Evolutionary conservation across 2,888 invertebrate genomes (phyloP).

Genomic region (Agrotis exclamationis): DNA sequence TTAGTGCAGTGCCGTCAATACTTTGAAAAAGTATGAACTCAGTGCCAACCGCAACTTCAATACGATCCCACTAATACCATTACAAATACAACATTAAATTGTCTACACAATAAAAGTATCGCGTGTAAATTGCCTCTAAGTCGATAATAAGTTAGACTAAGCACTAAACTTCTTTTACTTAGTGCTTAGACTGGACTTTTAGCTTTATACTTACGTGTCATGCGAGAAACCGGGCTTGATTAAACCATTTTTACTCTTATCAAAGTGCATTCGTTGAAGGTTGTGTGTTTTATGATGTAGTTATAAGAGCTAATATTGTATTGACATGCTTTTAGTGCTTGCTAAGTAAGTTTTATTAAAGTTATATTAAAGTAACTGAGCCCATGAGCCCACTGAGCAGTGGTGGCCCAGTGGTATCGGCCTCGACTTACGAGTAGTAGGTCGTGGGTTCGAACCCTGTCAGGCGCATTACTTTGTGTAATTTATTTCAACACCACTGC

Average conservation of each 20-base stretch:
- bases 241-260: slow-evolving; percentile 55
- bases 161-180: slow-evolving; percentile 46
- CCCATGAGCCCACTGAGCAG: too few species aligned
- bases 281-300: slow-evolving; percentile 13
- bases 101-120: slow-evolving; percentile 31
- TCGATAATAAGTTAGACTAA: slow-evolving; percentile 46
- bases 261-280: slow-evolving; percentile 47
- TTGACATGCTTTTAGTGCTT: slow-evolving; percentile 34
- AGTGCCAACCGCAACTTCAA: background rate
- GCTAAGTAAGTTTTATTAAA: background rate
- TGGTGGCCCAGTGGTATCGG: too few species aligned
- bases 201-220: slow-evolving; percentile 42
- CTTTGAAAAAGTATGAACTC: too few species aligned
- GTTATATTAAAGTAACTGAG: background rate
- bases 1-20: too few species aligned
- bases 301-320: slow-evolving; percentile 18
- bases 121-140: slow-evolving; percentile 48
- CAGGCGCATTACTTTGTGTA: too few species aligned
- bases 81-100: background rate
- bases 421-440: too few species aligned
- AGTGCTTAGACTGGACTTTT: slow-evolving; percentile 35
- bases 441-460: too few species aligned
- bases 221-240: slow-evolving; percentile 48
- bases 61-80: slow-evolving; percentile 2
- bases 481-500: too few species aligned